phyloP scores from a whole-genome alignment of 2,113 vertebrate genomes.

The Vulpes lagopus region DNA sequence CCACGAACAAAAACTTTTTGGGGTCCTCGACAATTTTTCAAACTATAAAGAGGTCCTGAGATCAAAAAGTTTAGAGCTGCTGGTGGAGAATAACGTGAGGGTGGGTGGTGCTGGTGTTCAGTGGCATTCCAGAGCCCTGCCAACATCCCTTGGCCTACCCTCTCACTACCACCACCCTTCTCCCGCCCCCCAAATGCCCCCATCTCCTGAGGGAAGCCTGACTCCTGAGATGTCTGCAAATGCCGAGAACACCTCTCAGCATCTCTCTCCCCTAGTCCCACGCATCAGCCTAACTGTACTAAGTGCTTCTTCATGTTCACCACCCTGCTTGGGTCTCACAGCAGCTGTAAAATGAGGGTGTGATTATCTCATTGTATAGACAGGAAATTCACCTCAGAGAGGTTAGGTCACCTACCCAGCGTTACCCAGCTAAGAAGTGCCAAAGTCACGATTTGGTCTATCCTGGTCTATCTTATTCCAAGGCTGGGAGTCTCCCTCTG shows the following conservation, averaged over 20 bases:
- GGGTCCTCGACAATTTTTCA: background rate
- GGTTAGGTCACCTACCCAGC: background rate
- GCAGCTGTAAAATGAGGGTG: background rate
- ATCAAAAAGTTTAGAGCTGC: background rate
- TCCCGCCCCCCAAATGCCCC: background rate
- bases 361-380: background rate
- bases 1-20: background rate
- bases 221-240: background rate
- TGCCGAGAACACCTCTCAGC: background rate
- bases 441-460: conserved; percentile 44
- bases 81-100: background rate
- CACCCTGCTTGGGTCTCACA: background rate
- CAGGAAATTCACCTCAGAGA: background rate
- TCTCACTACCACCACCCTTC: fast-evolving
- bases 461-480: background rate
- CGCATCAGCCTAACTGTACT: background rate
- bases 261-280: background rate
- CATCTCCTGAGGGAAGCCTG: background rate
- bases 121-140: background rate
- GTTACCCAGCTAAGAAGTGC: background rate
- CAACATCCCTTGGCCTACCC: too few relatives aligned
- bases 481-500: background rate
- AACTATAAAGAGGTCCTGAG: background rate
- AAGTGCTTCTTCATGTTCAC: background rate
- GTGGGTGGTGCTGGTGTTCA: background rate